Percentiles rank a stretch among this genome's conserved stretches.
phyloP scores from a whole-genome alignment of 2,888 invertebrate genomes.

The Rotaria macrura region DNA sequence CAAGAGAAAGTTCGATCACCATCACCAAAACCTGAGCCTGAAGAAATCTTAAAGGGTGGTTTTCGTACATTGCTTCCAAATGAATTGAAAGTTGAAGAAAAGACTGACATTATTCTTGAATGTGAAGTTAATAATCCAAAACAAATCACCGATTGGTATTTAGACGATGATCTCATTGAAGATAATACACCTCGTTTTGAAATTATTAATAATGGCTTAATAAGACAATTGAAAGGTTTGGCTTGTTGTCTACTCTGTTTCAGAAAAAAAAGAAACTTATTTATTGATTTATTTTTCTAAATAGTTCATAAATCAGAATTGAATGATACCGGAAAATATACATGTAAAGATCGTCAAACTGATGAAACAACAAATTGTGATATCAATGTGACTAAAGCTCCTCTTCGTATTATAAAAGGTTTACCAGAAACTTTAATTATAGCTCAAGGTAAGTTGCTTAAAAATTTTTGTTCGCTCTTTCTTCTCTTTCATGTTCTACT shows the following conservation, averaged over 20 bases:
- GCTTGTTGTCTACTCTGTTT: background rate
- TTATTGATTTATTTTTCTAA: background rate
- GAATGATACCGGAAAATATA: background rate
- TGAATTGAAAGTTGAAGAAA: background rate
- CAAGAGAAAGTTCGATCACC: background rate
- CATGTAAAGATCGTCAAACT: conserved; percentile 1
- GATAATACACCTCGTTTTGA: background rate
- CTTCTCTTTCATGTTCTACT: too few relatives aligned
- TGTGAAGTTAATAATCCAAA: conserved; percentile 9
- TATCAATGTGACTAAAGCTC: background rate
- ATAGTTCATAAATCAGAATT: background rate
- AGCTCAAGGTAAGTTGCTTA: background rate
- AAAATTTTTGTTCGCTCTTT: background rate
- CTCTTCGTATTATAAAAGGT: background rate
- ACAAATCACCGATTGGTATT: background rate
- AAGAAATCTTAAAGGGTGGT: background rate
- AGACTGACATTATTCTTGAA: background rate
- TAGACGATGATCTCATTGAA: background rate
- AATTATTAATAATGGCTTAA: background rate
- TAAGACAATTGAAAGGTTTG: background rate
- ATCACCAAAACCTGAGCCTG: background rate
- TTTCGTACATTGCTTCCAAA: background rate
- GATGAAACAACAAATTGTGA: background rate
- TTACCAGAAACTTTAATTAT: conserved; percentile 15
- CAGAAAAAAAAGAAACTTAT: background rate